Base-by-base conservation (phyloP, 1,140 invertebrate species). In the Metaphire vulgaris region DNA sequence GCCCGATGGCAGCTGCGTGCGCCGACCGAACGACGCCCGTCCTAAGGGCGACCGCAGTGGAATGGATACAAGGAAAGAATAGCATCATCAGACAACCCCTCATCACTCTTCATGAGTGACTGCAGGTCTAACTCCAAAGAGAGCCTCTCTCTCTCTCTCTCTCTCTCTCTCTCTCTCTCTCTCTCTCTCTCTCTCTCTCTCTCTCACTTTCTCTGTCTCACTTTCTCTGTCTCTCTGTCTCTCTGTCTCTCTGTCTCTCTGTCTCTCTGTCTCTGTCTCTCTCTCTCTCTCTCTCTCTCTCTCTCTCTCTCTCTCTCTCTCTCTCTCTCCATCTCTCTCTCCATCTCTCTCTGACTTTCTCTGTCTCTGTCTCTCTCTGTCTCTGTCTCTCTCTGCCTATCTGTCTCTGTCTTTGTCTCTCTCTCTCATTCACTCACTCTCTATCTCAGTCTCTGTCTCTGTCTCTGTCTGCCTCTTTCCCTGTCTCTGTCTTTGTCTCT, bases 141-240 rank as follows among this genome's bases (percentile, higher is more conserved):
- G n/a, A n/a, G n/a, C n/a, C n/a, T n/a, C n/a, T n/a, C n/a, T n/a
- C 71, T 72, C 30, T 72, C 71, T 72, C 71, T 31, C 34, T 72
- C 30, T 31, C 71, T 72, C 6, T 72, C 6, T 72, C 6, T 66
- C 33, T 72, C 26, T 72, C 33, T 72, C 71, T 72, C 71, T 72
- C 71, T 72, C 33, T 72, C 71, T 72, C 71, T 72, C 28, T 72
- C 71, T 72, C 28, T 72, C 71, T 72, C 71, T 72, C 71, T 72
- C 33, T 72, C 14, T 72, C 33, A 56, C 71, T 72, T 31, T 72
- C 71, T 72, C 71, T 72, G 12, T 72, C 33, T 72, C 71, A 56
- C 31, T 72, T 21, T 64, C 31, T 33, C 32, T 72, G 6, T 72
- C 31, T 72, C 34, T 64, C 31, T 72, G 12, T 72, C 71, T 72